Evolutionary conservation across 2,888 invertebrate genomes (phyloP).

Genomic region (Litoditis marina): DNA sequence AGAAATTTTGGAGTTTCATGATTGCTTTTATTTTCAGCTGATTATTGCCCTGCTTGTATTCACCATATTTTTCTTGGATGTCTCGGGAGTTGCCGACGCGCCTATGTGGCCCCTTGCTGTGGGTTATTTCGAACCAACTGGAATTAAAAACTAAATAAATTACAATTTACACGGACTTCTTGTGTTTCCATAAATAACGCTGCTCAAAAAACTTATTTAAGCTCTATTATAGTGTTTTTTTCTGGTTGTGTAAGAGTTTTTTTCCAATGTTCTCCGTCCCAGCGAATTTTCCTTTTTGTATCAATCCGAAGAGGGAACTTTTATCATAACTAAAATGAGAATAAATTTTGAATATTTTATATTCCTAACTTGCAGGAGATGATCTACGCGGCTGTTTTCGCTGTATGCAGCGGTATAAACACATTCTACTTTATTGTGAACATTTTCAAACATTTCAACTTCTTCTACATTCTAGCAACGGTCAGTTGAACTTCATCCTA

Average conservation of each 20-base stretch:
- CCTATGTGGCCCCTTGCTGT: slow-evolving; percentile 18
- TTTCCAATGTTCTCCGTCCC: too few species aligned
- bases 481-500: slow-evolving; percentile 11
- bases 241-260: too few species aligned
- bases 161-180: too few species aligned
- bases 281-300: too few species aligned
- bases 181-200: too few species aligned
- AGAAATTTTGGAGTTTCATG: too few species aligned
- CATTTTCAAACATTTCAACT: slow-evolving; percentile 36
- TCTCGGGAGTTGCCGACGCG: slow-evolving; percentile 11
- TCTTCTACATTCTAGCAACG: slow-evolving; percentile 26
- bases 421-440: slow-evolving; percentile 36
- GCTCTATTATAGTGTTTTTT: too few species aligned
- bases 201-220: too few species aligned
- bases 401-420: slow-evolving; percentile 32
- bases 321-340: too few species aligned
- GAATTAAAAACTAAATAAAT: neutral
- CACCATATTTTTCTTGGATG: slow-evolving; percentile 26
- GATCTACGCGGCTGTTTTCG: slow-evolving; percentile 22
- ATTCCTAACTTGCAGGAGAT: slow-evolving; percentile 25
- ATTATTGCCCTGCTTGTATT: slow-evolving; percentile 24
- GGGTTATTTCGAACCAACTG: slow-evolving; percentile 13
- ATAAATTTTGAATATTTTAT: neutral
- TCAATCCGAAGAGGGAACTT: too few species aligned
- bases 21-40: slow-evolving; percentile 16